Conservation (phyloP, 2,888 invertebrate species). For the Disparrhopalites patrizii region DNA sequence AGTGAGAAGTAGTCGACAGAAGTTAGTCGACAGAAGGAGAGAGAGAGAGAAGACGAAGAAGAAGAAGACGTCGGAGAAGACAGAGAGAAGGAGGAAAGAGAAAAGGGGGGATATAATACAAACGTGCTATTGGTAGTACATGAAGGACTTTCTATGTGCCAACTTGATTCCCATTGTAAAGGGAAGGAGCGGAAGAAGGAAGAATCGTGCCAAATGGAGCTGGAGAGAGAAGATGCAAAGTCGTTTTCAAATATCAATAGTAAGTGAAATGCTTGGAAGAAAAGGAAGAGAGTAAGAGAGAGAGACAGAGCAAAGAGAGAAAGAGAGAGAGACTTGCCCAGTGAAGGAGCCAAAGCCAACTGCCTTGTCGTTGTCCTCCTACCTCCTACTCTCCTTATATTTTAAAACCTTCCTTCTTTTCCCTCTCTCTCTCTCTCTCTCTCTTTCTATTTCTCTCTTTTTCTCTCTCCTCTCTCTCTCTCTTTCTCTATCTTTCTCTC, state of each 20-base stretch:
- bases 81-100: background rate
- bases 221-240: constrained; percentile 27
- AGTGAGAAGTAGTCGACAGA: background rate
- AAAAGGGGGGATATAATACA: constrained; percentile 1
- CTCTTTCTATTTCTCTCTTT: constrained; percentile 8
- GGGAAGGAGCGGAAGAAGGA: constrained; percentile 21
- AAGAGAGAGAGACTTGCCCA: constrained; percentile 7
- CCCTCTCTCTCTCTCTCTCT: background rate
- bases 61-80: too few species aligned
- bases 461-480: background rate
- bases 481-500: background rate
- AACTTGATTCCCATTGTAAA: constrained; percentile 9
- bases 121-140: background rate
- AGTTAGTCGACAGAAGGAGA: too few species aligned
- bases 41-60: background rate
- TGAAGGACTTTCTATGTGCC: constrained; percentile 17
- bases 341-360: constrained; percentile 11
- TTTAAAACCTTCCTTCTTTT: constrained; percentile 1
- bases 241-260: constrained; percentile 13
- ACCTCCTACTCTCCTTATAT: constrained; percentile 2
- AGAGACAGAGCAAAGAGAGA: too few species aligned
- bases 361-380: constrained; percentile 25
- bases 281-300: background rate
- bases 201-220: constrained; percentile 25
- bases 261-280: constrained; percentile 6